Conservation (phyloP, 2,113 vertebrate species). For the Otocyon megalotis region DNA sequence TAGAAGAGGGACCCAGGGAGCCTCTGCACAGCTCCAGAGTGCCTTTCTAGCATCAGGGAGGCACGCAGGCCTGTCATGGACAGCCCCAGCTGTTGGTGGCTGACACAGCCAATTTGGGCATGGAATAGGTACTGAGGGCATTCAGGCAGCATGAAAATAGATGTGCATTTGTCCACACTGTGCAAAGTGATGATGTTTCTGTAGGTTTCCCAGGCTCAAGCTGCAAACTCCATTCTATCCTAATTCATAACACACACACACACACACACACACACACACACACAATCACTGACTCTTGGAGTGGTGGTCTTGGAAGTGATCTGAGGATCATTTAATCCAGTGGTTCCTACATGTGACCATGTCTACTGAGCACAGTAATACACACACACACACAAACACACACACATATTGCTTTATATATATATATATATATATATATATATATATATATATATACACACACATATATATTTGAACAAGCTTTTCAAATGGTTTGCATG, state of each 20-base stretch:
- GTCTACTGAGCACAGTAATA: neutral
- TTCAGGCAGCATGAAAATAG: slow-evolving; percentile 79
- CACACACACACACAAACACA: neutral
- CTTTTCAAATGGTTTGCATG: neutral
- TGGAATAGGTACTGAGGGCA: slow-evolving; percentile 67
- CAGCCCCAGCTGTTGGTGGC: slow-evolving; percentile 80
- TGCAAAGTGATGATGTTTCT: neutral
- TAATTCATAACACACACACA: neutral
- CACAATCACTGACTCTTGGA: neutral
- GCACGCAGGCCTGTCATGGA: slow-evolving; percentile 72
- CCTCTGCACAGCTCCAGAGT: neutral
- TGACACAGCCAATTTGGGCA: slow-evolving; percentile 79
- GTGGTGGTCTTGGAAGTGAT: neutral
- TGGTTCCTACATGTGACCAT: neutral
- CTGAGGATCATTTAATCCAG: neutral
- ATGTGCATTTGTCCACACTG: neutral
- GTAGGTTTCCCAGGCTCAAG: neutral
- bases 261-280: neutral
- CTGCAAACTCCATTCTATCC: neutral
- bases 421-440: too few species aligned
- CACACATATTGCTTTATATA: neutral
- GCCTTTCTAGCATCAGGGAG: slow-evolving; percentile 54
- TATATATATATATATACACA: too few species aligned
- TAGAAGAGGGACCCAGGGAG: slow-evolving; percentile 58
- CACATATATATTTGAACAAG: neutral